Base-by-base conservation (phyloP, 2,888 invertebrate genomes). In the Nymphalis polychloros region DNA sequence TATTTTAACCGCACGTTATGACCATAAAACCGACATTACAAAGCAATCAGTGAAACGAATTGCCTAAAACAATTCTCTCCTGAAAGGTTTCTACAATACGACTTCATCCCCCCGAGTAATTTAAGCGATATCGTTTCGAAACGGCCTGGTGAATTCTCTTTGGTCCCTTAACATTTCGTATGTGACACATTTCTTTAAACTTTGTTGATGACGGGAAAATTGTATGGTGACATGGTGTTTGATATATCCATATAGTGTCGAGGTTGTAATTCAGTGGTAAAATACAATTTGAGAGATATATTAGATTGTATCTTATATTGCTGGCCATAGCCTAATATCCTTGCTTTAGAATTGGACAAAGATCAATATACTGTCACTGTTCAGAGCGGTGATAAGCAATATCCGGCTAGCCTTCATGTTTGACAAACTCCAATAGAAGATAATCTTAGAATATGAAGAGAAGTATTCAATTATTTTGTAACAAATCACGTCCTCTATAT, bases 161-260 rank as follows among this genome's bases (percentile, higher is more conserved):
- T 75, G 75, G 78, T 72, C 83, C 84, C 89, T 89, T 89, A 89
- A 87, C 83, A 86, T 86, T 88, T 87, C 85, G 84, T 87, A 88
- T 84, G 87, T 82, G 84, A 80, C 83, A 81, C 84, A 85, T 79
- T 81, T 79, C 79, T 84, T 87, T 87, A 84, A 82, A 85, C 81
- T 53, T 41, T 49, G 49, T 48, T 41, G 64, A 65, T 65, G 63
- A 63, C 31, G 64, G 31, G 52, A 35, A 35, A 35, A 57, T 41
- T 13, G 13, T 41, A 41, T 13, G 41, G 41, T 41, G 41, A 41
- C 10, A 41, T 41, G 2, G 41, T 41, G 41, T 41, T 41, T 41
- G 23, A 13, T 13, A 41, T 4, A 13, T 4, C 13, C 4, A 41
- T 41, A 13, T 41, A 3, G 41, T 41, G 13, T 41, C 13, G 41